Evolutionary conservation across 2,113 vertebrate genomes (phyloP).

Genomic region (Corythornis madagascariensis): DNA sequence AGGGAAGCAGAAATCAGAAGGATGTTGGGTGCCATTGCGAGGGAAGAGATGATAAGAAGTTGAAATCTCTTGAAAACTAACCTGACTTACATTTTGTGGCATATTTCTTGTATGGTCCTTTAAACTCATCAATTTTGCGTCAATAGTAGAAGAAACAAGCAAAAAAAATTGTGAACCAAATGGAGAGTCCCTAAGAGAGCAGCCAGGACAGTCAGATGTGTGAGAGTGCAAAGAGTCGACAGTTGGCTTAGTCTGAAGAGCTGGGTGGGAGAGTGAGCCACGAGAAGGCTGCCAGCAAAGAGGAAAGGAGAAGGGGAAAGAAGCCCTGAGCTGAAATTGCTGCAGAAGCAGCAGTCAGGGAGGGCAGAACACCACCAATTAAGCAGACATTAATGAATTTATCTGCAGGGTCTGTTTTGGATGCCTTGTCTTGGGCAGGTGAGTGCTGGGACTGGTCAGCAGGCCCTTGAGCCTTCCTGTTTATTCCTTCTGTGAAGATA

Average conservation of each 20-base stretch:
- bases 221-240: not conserved
- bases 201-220: fast-evolving
- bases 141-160: not conserved
- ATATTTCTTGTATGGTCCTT: not conserved
- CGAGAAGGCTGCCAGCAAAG: not conserved
- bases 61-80: not conserved
- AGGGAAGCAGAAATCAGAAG: not conserved
- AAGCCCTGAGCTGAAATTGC: not conserved
- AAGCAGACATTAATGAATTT: not conserved
- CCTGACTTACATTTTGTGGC: not conserved
- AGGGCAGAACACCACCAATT: not conserved
- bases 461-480: not conserved
- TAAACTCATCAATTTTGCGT: not conserved
- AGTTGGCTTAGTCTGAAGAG: not conserved
- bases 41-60: not conserved
- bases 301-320: not conserved
- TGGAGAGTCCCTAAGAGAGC: not conserved
- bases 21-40: not conserved
- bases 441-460: not conserved
- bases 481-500: not conserved
- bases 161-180: not conserved
- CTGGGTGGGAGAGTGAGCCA: not conserved
- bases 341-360: not conserved
- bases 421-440: not conserved
- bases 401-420: not conserved